A percentile compares a stretch with the other conserved stretches of the same genome.
These are phyloP conservation scores for Bradypodion ventrale DNA, from an alignment of 2,797 vertebrate species.

Conservation along the genomic window DNA sequence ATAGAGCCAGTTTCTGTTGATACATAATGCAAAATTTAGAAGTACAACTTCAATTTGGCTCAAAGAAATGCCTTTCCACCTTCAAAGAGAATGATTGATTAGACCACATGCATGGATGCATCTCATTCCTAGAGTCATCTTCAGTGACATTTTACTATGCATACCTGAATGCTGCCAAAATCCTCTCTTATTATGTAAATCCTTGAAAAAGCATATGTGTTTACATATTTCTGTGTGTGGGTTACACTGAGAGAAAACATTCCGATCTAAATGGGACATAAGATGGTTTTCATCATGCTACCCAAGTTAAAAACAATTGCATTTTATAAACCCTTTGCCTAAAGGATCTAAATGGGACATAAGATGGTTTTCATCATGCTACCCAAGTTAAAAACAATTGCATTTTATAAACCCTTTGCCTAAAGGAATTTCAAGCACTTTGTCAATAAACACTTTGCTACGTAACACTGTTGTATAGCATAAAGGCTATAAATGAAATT, in stretches of 20 bases:
- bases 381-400: neutral
- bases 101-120: neutral
- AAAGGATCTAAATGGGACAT: neutral
- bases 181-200: neutral
- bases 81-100: neutral
- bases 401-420: neutral
- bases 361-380: neutral
- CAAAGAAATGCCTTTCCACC: neutral
- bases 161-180: neutral
- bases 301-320: too few species aligned
- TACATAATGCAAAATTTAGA: neutral
- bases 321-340: too few species aligned
- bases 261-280: neutral
- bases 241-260: neutral
- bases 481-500: neutral
- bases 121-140: neutral
- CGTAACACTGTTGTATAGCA: too few species aligned
- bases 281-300: neutral
- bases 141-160: neutral
- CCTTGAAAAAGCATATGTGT: neutral
- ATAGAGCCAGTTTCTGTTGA: neutral
- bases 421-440: neutral
- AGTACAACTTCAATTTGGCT: neutral
- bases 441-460: neutral
- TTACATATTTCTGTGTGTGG: neutral